Base-by-base conservation (phyloP, 2,888 invertebrate genomes). In the Ferdinandea cuprea region DNA sequence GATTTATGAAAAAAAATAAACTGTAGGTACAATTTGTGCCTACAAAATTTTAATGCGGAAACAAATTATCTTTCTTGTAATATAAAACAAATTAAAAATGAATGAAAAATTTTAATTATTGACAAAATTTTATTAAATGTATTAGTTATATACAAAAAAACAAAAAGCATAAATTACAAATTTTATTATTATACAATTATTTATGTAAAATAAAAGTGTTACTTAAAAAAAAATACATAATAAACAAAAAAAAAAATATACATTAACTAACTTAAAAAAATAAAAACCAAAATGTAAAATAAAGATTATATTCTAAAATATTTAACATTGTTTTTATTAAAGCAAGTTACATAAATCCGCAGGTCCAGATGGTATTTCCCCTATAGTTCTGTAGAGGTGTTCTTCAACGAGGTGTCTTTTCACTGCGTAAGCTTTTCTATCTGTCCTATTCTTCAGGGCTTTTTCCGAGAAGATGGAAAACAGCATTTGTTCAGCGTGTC, bases 171-270 rank as follows among this genome's bases (percentile, higher is more conserved):
- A 13, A 58, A 69, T 52, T 44, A 72, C 40, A 72, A 83, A 77
- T 83, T 77, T 83, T 83, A 83, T 72, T 78, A 81, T 44, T 81
- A 63, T 83, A 83, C 78, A 83, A 83, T 73, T 72, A 69, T 71
- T 83, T 56, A 73, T 56, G 50, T 54, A 68, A 72, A 78, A 68
- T 63, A 72, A 83, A 72, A 83, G 15, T 42, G 61, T 68, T 68
- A 83, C 59, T 15, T 59, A 68, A 76, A 77, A 61, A 52, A 72
- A 66, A 35, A 56, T 19, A 35, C 15, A 52, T n/a, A n/a, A n/a
- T n/a, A n/a, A n/a, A n/a, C n/a, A 59, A 35, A 37, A 32, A 58
- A 40, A 69, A 35, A 65, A 59, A 71, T 48, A 76, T 40, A 56
- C 44, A 58, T 66, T 66, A 65, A 76, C 54, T 69, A 68, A 54